Percentiles rank a stretch among this genome's conserved stretches.
These are phyloP conservation scores for Pecten maximus DNA, from an alignment of 2,888 invertebrate genomes.

Conservation along the genomic window DNA sequence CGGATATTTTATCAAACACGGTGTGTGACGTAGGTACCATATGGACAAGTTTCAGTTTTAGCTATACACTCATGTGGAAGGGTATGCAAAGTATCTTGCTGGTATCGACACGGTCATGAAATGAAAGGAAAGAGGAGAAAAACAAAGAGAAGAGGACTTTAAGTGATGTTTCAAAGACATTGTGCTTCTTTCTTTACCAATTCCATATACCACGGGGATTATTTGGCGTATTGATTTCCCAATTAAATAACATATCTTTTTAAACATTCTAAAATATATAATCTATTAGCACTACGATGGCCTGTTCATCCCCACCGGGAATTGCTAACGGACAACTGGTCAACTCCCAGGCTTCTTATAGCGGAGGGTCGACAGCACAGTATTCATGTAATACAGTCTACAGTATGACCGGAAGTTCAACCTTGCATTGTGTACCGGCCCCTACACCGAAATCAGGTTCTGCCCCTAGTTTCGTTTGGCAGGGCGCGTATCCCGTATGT, in stretches of 20 bases:
- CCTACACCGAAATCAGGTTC: background rate
- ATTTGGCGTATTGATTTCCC: no score
- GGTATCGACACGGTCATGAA: background rate
- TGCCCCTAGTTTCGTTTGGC: background rate
- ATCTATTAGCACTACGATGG: background rate
- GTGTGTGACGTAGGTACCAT: background rate
- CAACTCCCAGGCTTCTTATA: background rate
- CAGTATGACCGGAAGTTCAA: constrained; percentile 44
- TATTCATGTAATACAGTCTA: constrained; percentile 46
- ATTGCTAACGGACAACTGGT: background rate
- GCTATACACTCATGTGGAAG: background rate
- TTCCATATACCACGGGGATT: no score
- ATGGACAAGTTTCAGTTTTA: background rate
- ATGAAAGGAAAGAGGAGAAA: background rate
- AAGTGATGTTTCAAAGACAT: no score
- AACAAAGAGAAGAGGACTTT: background rate
- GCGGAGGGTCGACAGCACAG: background rate
- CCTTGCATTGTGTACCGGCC: constrained; percentile 34
- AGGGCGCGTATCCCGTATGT: background rate
- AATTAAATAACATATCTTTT: no score
- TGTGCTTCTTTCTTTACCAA: no score
- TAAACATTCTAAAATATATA: background rate
- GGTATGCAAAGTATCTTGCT: background rate
- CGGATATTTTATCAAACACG: background rate
- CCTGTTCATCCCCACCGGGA: background rate